These are phyloP conservation scores for Osmerus eperlanus DNA, from an alignment of 2,113 vertebrate species.

Conservation along the genomic window DNA sequence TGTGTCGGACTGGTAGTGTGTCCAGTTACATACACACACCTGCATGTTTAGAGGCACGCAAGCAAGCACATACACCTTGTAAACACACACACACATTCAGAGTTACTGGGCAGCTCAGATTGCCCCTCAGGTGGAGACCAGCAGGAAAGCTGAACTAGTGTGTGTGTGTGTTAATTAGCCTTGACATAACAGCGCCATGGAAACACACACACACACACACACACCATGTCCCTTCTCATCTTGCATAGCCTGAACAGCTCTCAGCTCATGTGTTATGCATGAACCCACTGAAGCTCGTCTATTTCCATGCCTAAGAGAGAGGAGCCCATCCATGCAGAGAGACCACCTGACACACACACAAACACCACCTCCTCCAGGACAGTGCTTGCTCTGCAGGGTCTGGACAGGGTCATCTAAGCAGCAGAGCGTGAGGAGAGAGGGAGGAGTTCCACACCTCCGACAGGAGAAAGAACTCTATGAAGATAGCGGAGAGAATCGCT, in stretches of 20 bases:
- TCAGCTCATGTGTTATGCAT: slow-evolving; percentile 27
- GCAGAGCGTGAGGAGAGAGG: not conserved
- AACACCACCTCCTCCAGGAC: not conserved
- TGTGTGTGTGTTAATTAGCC: slow-evolving; percentile 42
- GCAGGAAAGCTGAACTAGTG: slow-evolving; percentile 13
- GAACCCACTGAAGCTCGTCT: not conserved
- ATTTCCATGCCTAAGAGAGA: slow-evolving; percentile 6
- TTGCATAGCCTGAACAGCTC: not conserved
- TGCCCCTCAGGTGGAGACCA: slow-evolving; percentile 14
- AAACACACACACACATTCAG: not conserved
- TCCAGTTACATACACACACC: not conserved
- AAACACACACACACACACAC: not conserved
- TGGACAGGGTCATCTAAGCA: not conserved
- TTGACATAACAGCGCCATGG: slow-evolving; percentile 12
- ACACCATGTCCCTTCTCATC: not conserved
- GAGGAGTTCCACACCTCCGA: not conserved
- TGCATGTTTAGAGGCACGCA: not conserved
- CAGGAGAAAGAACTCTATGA: not conserved
- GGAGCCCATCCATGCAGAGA: not conserved
- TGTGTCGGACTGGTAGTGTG: not conserved
- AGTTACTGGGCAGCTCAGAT: slow-evolving; percentile 15
- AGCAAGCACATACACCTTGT: no score
- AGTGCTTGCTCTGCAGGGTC: no score
- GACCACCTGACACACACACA: slow-evolving; percentile 4
- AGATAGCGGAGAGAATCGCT: not conserved